Evolutionary conservation across 2,797 vertebrate species (phyloP).

Genomic region (Mormyrus hasselquistii): DNA sequence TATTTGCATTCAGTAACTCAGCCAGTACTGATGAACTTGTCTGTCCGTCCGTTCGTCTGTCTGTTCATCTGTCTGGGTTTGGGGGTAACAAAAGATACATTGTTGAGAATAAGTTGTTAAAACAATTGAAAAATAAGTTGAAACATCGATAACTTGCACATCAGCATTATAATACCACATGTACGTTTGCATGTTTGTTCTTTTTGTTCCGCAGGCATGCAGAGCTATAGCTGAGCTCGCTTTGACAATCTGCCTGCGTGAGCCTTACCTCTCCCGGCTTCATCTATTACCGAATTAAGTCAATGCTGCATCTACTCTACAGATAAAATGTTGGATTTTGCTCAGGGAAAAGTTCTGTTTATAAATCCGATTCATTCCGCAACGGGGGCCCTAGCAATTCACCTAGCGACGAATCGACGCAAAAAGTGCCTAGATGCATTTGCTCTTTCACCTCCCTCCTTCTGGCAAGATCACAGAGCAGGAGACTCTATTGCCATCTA

Average conservation of each 20-base stretch:
- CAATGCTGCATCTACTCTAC: background rate
- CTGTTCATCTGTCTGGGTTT: background rate
- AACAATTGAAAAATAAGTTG: background rate
- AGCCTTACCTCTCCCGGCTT: background rate
- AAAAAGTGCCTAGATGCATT: background rate
- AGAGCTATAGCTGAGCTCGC: background rate
- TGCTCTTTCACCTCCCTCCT: background rate
- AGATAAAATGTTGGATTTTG: background rate
- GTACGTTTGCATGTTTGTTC: background rate
- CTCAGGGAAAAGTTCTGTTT: background rate
- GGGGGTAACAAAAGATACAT: background rate
- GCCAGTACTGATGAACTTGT: background rate
- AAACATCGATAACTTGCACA: background rate
- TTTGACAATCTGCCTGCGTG: background rate
- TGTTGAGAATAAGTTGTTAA: background rate
- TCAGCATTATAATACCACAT: background rate
- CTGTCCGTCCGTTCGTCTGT: background rate
- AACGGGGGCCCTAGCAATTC: background rate
- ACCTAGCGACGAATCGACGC: background rate
- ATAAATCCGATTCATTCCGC: background rate
- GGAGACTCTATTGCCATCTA: slow-evolving; percentile 44
- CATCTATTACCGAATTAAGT: background rate
- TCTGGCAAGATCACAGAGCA: background rate
- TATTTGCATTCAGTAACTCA: background rate
- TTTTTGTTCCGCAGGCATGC: background rate